Evolutionary conservation across 2,113 vertebrate genomes (phyloP), one percentile per base, ranked within the genome.

Genomic region (Cygnus atratus): DNA sequence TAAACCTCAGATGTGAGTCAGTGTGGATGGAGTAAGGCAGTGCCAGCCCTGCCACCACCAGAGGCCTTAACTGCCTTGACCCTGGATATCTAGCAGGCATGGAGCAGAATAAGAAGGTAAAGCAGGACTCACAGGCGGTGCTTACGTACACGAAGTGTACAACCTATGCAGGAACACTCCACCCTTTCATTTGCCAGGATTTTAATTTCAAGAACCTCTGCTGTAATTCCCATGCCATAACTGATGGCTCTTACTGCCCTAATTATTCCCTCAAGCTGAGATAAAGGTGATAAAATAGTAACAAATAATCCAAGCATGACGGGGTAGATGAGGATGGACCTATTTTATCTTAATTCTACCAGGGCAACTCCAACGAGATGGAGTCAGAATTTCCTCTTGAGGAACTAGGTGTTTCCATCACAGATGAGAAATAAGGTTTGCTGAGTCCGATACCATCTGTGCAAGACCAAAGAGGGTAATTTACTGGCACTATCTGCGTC

Each of bases 251-350:
- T 86, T 59, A 39, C 26, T 78, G 71, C 76, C 63, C 70, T 94
- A 93, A 93, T 94, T 81, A 68, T 52, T 87, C 92, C 54, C 44
- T 65, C 26, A 52, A 92, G 76, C 43, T 72, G 65, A 92, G 93
- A 76, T 67, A 83, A 92, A 92, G 91, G 84, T 90, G 83, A 81
- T 88, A 68, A 84, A 84, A 92, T 90, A 94, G 92, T 95, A 94
- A 72, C 13, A 92, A 93, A 94, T 78, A 85, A 63, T 24, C 28
- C 44, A 76, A 72, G 61, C 35, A 46, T 84, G 85, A 87, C 88
- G 31, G 70, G 65, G 90, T 18, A 52, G 88, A 86, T 93, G 79
- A 81, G 39, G 39, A 90, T 13, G 43, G 84, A 83, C 33, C 18
- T 76, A 22, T 89, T 94, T 90, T 75, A 87, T 96, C 86, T 86